A percentile compares a stretch with the other conserved stretches of the same genome.
Conservation (phyloP, 2,113 vertebrate genomes). For the Chamaea fasciata region DNA sequence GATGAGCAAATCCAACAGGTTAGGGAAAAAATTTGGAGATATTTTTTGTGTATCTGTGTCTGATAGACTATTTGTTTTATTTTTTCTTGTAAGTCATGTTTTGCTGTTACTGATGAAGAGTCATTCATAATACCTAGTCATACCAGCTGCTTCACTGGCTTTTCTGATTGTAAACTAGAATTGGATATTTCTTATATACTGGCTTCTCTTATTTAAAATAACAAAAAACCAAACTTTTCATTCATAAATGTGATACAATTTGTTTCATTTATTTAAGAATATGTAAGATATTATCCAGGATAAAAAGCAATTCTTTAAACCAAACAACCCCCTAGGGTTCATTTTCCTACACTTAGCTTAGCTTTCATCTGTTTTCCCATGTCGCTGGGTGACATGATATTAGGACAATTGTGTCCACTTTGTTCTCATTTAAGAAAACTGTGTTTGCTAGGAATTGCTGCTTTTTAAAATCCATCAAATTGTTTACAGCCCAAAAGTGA, state of each 20-base stretch:
- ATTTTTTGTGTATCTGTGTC: not conserved
- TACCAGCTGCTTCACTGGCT: not conserved
- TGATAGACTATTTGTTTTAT: not conserved
- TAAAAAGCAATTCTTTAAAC: not conserved
- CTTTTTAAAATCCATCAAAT: not conserved
- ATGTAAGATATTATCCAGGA: not conserved
- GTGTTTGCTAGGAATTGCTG: not conserved
- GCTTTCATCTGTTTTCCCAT: not conserved
- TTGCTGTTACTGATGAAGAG: not conserved
- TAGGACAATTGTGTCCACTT: not conserved
- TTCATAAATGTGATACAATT: not conserved
- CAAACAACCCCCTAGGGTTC: rapidly evolving
- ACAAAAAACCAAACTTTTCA: not conserved
- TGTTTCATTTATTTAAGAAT: not conserved
- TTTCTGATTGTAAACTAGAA: not conserved
- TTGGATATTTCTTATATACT: not conserved
- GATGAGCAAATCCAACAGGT: not conserved
- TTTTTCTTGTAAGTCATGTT: not conserved
- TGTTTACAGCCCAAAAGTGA: not conserved
- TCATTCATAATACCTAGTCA: not conserved
- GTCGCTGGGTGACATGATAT: not conserved
- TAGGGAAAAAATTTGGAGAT: not conserved
- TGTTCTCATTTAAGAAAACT: not conserved
- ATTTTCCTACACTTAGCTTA: not conserved
- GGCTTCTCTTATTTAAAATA: not conserved